Conservation (phyloP, 1,140 invertebrate species). For the Calliopsis andreniformis region DNA sequence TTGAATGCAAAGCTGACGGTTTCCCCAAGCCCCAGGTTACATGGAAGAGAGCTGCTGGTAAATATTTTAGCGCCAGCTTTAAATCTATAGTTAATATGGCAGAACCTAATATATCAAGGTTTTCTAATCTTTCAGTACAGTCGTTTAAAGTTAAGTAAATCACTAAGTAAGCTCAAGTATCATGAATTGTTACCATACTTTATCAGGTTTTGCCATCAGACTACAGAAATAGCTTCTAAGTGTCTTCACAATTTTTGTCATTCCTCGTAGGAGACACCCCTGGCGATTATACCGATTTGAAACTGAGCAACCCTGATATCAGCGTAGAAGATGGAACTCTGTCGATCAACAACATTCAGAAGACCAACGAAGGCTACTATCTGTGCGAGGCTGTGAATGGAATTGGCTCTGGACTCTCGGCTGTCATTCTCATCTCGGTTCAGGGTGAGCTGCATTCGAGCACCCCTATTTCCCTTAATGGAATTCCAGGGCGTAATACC, state of each 20-base stretch:
- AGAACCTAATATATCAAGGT: no score
- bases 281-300: slow-evolving; percentile 95
- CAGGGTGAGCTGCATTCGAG: slow-evolving; percentile 85
- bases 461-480: neutral
- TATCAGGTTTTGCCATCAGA: neutral
- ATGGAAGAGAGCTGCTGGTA: slow-evolving; percentile 97
- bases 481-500: neutral
- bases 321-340: slow-evolving; percentile 95
- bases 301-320: slow-evolving; percentile 92
- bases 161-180: no score
- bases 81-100: no score
- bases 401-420: slow-evolving; percentile 95
- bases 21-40: slow-evolving; percentile 95
- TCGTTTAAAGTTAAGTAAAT: no score
- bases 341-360: slow-evolving; percentile 93
- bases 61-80: no score
- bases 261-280: slow-evolving; percentile 89
- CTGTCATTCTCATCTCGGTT: slow-evolving; percentile 95
- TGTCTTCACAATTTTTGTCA: slow-evolving; percentile 12
- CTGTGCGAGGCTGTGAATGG: slow-evolving; percentile 97
- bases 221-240: neutral
- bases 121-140: no score
- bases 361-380: slow-evolving; percentile 96
- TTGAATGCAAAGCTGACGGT: slow-evolving; percentile 97
- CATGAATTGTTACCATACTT: no score